These are phyloP conservation scores for Zophobas morio DNA, from an alignment of 1,140 invertebrate genomes.

Conservation along the genomic window DNA sequence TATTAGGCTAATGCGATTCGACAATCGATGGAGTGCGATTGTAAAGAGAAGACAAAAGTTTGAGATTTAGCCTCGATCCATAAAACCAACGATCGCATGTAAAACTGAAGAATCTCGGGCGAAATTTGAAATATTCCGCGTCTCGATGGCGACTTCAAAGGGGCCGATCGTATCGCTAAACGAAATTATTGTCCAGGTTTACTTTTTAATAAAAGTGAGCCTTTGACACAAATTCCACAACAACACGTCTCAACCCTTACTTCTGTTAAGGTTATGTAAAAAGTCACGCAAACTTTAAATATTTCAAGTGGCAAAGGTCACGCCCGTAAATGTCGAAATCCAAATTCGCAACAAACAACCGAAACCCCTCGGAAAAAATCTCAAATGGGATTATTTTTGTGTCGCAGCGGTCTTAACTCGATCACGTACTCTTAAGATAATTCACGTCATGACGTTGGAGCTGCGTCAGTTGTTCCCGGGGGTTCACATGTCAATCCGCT, in stretches of 20 bases:
- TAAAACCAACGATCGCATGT: too few species aligned
- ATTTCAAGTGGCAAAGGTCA: constrained; percentile 25
- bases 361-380: constrained; percentile 13
- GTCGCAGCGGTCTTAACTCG: constrained; percentile 21
- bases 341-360: background rate
- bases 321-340: constrained; percentile 5
- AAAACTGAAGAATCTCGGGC: background rate
- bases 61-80: background rate
- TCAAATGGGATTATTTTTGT: constrained; percentile 9
- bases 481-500: constrained; percentile 45
- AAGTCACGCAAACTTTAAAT: constrained; percentile 47
- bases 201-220: constrained; percentile 40
- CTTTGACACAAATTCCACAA: constrained; percentile 37
- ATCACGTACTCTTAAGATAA: constrained; percentile 43
- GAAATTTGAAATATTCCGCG: background rate
- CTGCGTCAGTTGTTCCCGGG: constrained; percentile 34
- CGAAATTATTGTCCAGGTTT: constrained; percentile 23
- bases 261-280: constrained; percentile 36
- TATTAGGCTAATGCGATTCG: constrained; percentile 23
- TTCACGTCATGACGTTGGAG: constrained; percentile 37
- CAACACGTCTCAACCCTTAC: constrained; percentile 27
- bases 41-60: background rate
- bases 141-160: too few species aligned
- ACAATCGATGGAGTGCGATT: constrained; percentile 31
- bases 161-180: too few species aligned